Conservation (phyloP, 2,888 invertebrate genomes). For the Abrostola triplasia region DNA sequence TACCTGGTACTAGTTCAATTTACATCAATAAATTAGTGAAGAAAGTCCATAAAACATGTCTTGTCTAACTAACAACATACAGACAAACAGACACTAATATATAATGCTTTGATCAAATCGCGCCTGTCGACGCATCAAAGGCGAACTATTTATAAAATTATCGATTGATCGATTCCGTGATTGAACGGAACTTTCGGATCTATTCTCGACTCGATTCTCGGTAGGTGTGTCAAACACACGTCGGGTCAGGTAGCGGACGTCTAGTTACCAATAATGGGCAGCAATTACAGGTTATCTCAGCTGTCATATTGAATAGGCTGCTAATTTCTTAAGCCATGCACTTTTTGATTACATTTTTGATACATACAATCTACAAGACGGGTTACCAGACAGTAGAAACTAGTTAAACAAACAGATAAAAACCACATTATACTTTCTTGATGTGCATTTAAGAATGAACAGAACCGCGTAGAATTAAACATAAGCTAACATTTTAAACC, state of each 20-base stretch:
- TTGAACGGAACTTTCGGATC: constrained; percentile 59
- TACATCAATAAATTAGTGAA: constrained; percentile 57
- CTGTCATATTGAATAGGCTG: no score
- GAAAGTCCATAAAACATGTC: constrained; percentile 67
- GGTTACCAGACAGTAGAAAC: no score
- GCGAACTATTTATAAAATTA: constrained; percentile 62
- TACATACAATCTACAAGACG: no score
- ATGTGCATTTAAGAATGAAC: not conserved
- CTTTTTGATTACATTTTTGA: no score
- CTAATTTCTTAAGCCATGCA: no score
- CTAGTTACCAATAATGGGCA: constrained; percentile 5
- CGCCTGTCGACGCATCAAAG: constrained; percentile 72
- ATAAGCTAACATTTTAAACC: not conserved
- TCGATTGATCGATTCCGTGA: constrained; percentile 72
- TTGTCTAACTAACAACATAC: constrained; percentile 47
- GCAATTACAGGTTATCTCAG: not conserved
- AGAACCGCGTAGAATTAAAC: not conserved
- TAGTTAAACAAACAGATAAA: no score
- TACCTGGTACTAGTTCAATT: constrained; percentile 44
- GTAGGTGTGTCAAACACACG: constrained; percentile 17
- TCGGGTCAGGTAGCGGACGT: constrained; percentile 6
- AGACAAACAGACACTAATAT: constrained; percentile 52
- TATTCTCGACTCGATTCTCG: constrained; percentile 34
- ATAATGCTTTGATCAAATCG: constrained; percentile 72
- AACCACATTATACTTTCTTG: not conserved